Evolutionary conservation across 2,888 invertebrate genomes (phyloP).

Genomic region (Globia sparganii): DNA sequence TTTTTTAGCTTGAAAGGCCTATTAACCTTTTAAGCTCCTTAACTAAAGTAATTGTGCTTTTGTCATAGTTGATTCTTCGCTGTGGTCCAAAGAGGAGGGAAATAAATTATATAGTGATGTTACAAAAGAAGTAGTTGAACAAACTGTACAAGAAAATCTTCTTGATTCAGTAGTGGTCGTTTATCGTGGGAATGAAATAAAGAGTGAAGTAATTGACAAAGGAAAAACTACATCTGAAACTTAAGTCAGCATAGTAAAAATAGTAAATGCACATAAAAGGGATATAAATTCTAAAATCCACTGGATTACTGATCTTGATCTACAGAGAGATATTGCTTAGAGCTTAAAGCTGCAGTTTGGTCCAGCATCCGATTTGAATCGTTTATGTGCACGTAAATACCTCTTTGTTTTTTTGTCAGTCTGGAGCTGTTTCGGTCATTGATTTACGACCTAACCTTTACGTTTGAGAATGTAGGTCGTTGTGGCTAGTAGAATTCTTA

Average conservation of each 20-base stretch:
- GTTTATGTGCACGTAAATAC: background rate
- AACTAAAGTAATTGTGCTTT: conserved; percentile 24
- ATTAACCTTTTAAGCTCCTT: conserved; percentile 17
- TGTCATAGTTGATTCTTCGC: conserved; percentile 12
- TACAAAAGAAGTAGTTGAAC: background rate
- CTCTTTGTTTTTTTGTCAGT: conserved; percentile 4
- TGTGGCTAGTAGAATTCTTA: background rate
- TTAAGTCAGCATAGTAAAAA: background rate
- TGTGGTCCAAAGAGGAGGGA: background rate
- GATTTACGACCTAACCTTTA: background rate
- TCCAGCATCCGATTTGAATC: conserved; percentile 6
- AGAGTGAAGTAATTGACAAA: background rate
- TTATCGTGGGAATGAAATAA: background rate
- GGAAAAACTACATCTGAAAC: background rate
- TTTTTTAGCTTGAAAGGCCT: conserved; percentile 5
- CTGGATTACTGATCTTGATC: background rate
- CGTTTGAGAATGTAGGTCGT: background rate
- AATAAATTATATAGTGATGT: background rate
- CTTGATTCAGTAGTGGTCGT: background rate
- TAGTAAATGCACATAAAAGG: background rate
- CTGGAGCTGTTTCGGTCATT: background rate
- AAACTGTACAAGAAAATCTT: background rate
- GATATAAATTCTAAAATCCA: background rate
- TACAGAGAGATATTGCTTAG: background rate
- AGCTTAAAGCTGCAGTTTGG: conserved; percentile 13